These are phyloP conservation scores for Dreissena polymorpha DNA, from an alignment of 1,140 invertebrate genomes.

Conservation along the genomic window DNA sequence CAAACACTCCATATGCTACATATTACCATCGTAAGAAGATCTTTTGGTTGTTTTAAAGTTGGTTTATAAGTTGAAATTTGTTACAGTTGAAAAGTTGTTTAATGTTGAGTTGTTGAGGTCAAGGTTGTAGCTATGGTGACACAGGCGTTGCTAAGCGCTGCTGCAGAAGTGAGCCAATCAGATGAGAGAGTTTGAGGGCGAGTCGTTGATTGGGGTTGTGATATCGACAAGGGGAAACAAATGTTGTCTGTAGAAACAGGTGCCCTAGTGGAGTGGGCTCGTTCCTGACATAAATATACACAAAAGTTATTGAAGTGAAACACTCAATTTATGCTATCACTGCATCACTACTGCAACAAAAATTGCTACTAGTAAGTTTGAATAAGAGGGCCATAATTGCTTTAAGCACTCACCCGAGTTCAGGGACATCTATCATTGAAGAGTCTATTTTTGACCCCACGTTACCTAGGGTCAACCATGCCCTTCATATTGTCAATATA, in stretches of 20 bases:
- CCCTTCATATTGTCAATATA: too few relatives aligned
- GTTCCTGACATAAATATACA: background rate
- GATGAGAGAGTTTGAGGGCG: constrained; percentile 4
- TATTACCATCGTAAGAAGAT: background rate
- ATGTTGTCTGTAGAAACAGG: constrained; percentile 2
- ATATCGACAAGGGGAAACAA: constrained; percentile 1
- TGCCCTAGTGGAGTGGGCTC: background rate
- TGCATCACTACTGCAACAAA: too few relatives aligned
- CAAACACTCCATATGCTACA: background rate
- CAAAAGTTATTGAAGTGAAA: background rate
- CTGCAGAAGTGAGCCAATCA: background rate
- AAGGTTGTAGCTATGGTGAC: background rate
- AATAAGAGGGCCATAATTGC: too few relatives aligned
- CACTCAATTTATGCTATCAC: too few relatives aligned
- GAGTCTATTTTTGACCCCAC: too few relatives aligned
- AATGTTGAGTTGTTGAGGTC: constrained; percentile 5
- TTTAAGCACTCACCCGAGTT: too few relatives aligned
- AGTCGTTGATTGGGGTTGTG: constrained; percentile 6
- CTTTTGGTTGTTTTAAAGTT: constrained; percentile 8
- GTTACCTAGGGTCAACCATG: too few relatives aligned
- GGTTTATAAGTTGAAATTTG: background rate
- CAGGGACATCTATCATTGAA: too few relatives aligned
- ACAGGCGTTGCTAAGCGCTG: constrained; percentile 9
- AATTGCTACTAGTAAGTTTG: too few relatives aligned
- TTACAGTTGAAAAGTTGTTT: background rate